Conservation (phyloP, 2,888 invertebrate genomes). For the Sylvicola cinctus region DNA sequence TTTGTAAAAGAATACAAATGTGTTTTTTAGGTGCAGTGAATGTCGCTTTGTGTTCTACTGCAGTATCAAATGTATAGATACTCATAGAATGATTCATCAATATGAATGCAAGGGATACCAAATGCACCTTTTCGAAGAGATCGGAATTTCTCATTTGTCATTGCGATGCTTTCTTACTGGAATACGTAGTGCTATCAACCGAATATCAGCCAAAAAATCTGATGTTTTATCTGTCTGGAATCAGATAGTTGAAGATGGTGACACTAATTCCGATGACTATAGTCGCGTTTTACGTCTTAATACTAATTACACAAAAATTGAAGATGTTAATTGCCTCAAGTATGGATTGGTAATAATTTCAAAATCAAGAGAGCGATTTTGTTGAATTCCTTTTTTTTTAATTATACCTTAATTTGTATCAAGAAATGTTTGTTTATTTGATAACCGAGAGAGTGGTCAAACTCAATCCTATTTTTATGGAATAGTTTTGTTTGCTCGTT, state of each 20-base stretch:
- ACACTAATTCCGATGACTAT: conserved; percentile 27
- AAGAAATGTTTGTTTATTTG: too few species aligned
- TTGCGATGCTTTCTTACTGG: conserved; percentile 39
- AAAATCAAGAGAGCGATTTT: neutral
- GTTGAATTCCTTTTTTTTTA: neutral
- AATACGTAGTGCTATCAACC: too few species aligned
- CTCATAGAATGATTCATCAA: conserved; percentile 36
- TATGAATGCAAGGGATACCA: conserved; percentile 51
- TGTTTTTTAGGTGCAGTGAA: too few species aligned
- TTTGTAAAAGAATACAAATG: too few species aligned
- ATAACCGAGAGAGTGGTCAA: too few species aligned
- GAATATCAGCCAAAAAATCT: too few species aligned
- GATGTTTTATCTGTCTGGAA: too few species aligned
- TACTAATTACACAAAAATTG: conserved; percentile 50
- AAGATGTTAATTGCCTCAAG: conserved; percentile 40
- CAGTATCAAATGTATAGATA: conserved; percentile 34
- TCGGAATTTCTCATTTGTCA: conserved; percentile 65
- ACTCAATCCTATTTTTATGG: too few species aligned
- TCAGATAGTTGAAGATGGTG: conserved; percentile 8
- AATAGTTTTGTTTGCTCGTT: too few species aligned
- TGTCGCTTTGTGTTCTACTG: conserved; percentile 30
- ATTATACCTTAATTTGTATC: too few species aligned
- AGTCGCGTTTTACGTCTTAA: conserved; percentile 48
- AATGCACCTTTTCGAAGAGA: conserved; percentile 38
- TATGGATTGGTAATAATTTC: conserved; percentile 41